Percentiles rank a stretch among this genome's conserved stretches.
phyloP scores from a whole-genome alignment of 1,140 invertebrate genomes.

The Cotesia chilonis region DNA sequence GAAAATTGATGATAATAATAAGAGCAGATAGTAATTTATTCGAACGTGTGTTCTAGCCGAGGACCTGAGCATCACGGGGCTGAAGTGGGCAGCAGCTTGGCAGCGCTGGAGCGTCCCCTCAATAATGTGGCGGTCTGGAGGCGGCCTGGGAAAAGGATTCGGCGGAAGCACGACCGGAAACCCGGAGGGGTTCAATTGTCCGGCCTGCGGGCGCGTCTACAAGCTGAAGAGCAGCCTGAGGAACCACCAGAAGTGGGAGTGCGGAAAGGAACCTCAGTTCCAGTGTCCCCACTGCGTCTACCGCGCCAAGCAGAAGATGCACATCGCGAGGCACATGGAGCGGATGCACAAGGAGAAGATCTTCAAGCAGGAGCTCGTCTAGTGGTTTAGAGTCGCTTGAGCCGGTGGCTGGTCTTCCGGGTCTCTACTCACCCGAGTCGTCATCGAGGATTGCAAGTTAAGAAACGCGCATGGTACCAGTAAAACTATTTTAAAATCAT shows the following conservation, averaged over 20 bases:
- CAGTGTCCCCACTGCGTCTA: constrained; percentile 84
- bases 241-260: constrained; percentile 89
- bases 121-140: constrained; percentile 64
- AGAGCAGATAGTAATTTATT: constrained; percentile 52
- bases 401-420: constrained; percentile 42
- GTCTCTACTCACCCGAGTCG: constrained; percentile 26
- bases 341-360: constrained; percentile 84
- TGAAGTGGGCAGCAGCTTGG: constrained; percentile 71
- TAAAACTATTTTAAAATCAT: neutral
- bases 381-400: constrained; percentile 30
- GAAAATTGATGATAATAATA: neutral
- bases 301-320: constrained; percentile 85
- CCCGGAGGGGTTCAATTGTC: constrained; percentile 74
- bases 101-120: constrained; percentile 64
- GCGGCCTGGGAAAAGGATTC: constrained; percentile 57
- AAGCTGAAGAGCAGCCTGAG: constrained; percentile 84
- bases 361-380: constrained; percentile 64
- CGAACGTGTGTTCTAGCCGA: constrained; percentile 65
- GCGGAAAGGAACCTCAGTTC: constrained; percentile 84
- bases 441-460: neutral
- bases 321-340: constrained; percentile 86
- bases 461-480: constrained; percentile 3
- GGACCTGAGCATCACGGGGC: constrained; percentile 76
- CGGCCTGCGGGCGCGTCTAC: constrained; percentile 82
- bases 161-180: constrained; percentile 54